Evolutionary conservation across 2,888 invertebrate species (phyloP).

Genomic region (Opisthograptis luteolata): DNA sequence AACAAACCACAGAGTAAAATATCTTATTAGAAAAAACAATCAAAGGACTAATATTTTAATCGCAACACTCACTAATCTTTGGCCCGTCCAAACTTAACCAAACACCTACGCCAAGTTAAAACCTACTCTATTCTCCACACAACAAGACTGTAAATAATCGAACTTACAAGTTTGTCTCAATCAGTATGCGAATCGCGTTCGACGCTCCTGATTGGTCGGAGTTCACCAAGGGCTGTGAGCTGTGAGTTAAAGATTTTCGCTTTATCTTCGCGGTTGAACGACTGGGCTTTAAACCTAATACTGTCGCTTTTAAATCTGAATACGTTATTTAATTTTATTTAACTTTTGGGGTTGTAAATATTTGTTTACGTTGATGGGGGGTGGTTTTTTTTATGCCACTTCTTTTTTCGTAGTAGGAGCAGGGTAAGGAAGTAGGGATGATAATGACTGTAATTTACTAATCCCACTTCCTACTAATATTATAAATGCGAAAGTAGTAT

Average conservation of each 20-base stretch:
- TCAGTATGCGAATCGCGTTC: conserved; percentile 70
- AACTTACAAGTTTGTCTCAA: conserved; percentile 35
- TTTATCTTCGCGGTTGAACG: conserved; percentile 69
- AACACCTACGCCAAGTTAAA: conserved; percentile 18
- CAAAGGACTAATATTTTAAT: conserved; percentile 12
- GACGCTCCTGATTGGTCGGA: conserved; percentile 70
- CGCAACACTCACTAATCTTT: conserved; percentile 28
- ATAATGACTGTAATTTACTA: no score
- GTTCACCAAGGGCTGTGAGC: conserved; percentile 53
- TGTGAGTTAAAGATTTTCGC: conserved; percentile 65
- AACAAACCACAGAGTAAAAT: no score
- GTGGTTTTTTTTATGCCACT: no score
- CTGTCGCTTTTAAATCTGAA: conserved; percentile 44
- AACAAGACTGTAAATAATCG: conserved; percentile 29
- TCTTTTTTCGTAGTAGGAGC: no score
- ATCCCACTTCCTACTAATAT: no score
- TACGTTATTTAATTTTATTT: conserved; percentile 27
- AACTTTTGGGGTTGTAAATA: neutral
- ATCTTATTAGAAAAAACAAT: neutral
- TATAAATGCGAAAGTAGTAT: no score
- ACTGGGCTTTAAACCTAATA: conserved; percentile 65
- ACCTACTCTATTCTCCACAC: conserved; percentile 17
- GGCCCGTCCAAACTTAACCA: conserved; percentile 14
- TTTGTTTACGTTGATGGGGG: conserved; percentile 11
- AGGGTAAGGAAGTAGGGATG: no score